Evolutionary conservation across 2,888 invertebrate genomes (phyloP), one percentile per base, ranked within the genome.

Genomic region (Balanococcus diminutus): DNA sequence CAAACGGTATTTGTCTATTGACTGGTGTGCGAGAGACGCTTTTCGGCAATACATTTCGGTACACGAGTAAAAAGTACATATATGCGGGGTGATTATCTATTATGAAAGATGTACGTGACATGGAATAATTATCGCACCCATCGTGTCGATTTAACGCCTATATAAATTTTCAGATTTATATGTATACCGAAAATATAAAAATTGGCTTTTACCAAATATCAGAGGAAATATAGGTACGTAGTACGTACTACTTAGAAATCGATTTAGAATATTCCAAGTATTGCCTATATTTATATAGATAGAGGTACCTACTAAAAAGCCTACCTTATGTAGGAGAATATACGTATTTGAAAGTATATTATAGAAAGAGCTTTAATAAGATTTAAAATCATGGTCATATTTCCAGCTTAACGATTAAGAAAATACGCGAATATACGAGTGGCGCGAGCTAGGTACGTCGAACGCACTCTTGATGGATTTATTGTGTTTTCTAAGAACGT

Each of bases 1-100:
- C 75, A 25, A 82, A 56, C 82, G 46, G 46, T 85, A 85, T 85
- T 85, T 85, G 85, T 85, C 85, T 85, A 85, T 85, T 85, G 85
- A 85, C 46, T 85, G 32, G 85, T 85, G 56, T 22, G 14, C 46
- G 46, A 46, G n/a, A n/a, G 46, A 39, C 46, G 42, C n/a, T 79
- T 79, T 32, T 79, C 28, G 67, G 16, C 31, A 79, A 79, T 79
- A 79, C 28, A 79, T 79, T 79, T 79, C 75, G 75, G 36, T 79
- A 36, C 19, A 79, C 75, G 36, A 36, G 75, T 36, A 79, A 79
- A 79, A 79, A 79, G 28, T 79, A 19, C 11, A 67, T 36, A 67
- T 36, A 79, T 36, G 75, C 75, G 75, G 75, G 75, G 36, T 79
- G 75, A 79, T 79, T 79, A 79, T 79, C 75, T 79, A 36, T 36